phyloP scores from a whole-genome alignment of 1,140 invertebrate species.

The Acyrthosiphon pisum region DNA sequence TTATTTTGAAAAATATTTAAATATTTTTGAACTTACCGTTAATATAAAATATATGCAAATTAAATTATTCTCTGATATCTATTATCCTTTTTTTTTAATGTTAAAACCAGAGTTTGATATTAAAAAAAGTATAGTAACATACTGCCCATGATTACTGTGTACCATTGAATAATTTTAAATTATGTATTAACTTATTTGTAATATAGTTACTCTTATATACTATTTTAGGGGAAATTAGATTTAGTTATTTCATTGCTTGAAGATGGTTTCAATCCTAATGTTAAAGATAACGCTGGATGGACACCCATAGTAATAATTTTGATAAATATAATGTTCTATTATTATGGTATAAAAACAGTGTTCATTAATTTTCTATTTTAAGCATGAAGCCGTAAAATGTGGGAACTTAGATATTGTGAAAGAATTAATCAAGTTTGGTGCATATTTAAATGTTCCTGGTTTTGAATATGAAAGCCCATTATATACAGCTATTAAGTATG shows the following conservation, averaged over 20 bases:
- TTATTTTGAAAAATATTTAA: too few relatives aligned
- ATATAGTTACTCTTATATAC: not conserved
- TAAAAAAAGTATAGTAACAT: not conserved
- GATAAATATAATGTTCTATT: not conserved
- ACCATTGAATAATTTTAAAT: not conserved
- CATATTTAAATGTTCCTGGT: constrained; percentile 72
- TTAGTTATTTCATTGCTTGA: constrained; percentile 67
- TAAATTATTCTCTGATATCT: not conserved
- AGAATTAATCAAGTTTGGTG: constrained; percentile 71
- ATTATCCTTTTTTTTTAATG: not conserved
- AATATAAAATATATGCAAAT: not conserved
- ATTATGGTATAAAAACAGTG: too few relatives aligned
- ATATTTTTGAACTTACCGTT: not conserved
- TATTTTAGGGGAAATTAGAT: constrained; percentile 33
- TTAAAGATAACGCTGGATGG: constrained; percentile 78
- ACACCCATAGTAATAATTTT: constrained; percentile 70
- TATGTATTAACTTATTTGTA: not conserved
- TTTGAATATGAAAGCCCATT: constrained; percentile 73
- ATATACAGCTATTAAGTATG: constrained; percentile 70
- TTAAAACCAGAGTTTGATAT: not conserved
- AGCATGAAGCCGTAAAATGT: constrained; percentile 75
- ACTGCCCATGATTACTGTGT: not conserved
- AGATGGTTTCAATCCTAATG: constrained; percentile 74
- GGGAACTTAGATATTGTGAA: constrained; percentile 69
- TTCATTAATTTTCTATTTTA: not conserved